Evolutionary conservation across 30 jellyfish, hydroid and myxozoan genomes (phyloP), one percentile per base, ranked within the genome.

Genomic region (Clytia hemisphaerica): DNA sequence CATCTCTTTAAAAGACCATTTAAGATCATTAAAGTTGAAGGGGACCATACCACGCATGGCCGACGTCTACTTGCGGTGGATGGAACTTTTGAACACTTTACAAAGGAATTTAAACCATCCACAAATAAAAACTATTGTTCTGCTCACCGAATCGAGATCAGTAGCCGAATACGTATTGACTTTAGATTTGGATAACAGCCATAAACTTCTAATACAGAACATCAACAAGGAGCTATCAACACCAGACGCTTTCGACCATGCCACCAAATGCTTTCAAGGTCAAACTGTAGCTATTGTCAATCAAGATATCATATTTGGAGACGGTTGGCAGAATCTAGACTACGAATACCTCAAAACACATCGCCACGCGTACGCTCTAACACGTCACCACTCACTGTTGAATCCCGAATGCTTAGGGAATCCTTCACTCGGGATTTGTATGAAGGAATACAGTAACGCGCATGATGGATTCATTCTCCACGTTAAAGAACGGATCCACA

Each of bases 61-160:
- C n/a, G n/a, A n/a, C n/a, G n/a, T n/a, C n/a, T n/a, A n/a, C n/a
- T n/a, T n/a, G n/a, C 60, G 60, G 19, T 46, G 60, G 60, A 2
- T 46, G 60, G 60, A 46, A 46, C 18, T 46, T 27, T n/a, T 46
- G 60, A 9, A 4, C 25, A 46, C 60, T 2, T 30, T 46, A 9
- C 60, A 46, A 46, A 30, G 30, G 60, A 46, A 46, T 46, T 46
- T 46, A 30, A 46, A 46, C 2, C 60, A 46, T 9, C 60, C 60
- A 46, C 25, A 26, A 46, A 30, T 46, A 4, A 46, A 46, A 9
- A 46, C 18, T n/a, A 26, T 46, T 9, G 60, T 9, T 46, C 30
- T 46, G 10, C 25, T 46, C 25, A 30, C 25, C 30, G 60, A 46
- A 46, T 30, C 18, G 19, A 3, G 9, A 46, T 27, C 18, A 46